Evolutionary conservation across 2,888 invertebrate genomes (phyloP).

Genomic region (Melangyna quadrimaculata): DNA sequence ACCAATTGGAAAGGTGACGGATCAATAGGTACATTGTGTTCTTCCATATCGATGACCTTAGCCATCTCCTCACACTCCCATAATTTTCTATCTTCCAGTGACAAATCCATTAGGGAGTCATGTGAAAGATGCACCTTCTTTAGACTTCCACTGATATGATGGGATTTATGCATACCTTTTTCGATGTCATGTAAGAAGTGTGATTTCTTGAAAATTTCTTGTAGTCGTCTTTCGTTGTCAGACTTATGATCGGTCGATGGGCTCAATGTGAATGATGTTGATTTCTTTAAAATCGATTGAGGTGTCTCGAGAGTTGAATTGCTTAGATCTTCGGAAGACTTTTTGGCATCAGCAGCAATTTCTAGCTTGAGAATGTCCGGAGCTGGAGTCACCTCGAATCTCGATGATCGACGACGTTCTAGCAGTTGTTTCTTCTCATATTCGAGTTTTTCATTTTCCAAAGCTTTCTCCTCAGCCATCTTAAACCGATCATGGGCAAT

Average conservation of each 20-base stretch:
- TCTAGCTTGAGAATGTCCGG: slow-evolving; percentile 88
- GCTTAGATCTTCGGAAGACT: neutral
- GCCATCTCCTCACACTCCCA: slow-evolving; percentile 97
- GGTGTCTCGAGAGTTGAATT: slow-evolving; percentile 81
- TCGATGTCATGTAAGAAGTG: slow-evolving; percentile 92
- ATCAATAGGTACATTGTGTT: slow-evolving; percentile 87
- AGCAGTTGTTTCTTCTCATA: slow-evolving; percentile 82
- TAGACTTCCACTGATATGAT: slow-evolving; percentile 81
- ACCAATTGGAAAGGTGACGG: slow-evolving; percentile 99
- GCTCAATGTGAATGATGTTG: slow-evolving; percentile 93
- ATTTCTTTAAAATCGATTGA: slow-evolving; percentile 96
- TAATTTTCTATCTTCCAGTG: slow-evolving; percentile 92
- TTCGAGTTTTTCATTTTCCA: slow-evolving; percentile 82
- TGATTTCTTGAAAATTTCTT: slow-evolving; percentile 94
- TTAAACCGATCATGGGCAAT: slow-evolving; percentile 89
- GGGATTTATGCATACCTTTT: neutral
- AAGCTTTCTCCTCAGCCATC: slow-evolving; percentile 84
- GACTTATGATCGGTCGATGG: neutral
- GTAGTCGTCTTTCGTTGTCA: slow-evolving; percentile 1
- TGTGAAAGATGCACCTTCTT: slow-evolving; percentile 95
- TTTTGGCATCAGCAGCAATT: slow-evolving; percentile 74
- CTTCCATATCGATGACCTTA: slow-evolving; percentile 88
- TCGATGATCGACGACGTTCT: slow-evolving; percentile 85
- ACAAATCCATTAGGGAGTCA: slow-evolving; percentile 95
- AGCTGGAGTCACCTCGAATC: slow-evolving; percentile 89